Evolutionary conservation across 2,113 vertebrate genomes (phyloP).

Genomic region (Neogobius melanostomus): DNA sequence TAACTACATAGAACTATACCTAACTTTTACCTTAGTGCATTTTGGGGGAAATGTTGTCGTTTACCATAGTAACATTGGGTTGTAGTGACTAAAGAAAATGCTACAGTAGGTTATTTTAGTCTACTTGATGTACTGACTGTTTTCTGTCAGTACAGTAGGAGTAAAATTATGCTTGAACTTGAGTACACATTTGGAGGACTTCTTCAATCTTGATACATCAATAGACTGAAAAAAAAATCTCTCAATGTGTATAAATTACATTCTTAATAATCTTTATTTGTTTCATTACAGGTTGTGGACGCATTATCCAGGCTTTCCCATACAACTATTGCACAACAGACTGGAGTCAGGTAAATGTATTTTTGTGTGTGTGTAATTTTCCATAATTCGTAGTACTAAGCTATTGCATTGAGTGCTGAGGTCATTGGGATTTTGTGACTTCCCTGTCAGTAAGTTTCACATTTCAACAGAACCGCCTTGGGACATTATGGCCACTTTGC

Average conservation of each 20-base stretch:
- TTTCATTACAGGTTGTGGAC: slow-evolving; percentile 88
- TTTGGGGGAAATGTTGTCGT: no score
- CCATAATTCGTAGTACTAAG: no score
- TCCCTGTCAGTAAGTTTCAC: not conserved
- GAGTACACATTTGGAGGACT: not conserved
- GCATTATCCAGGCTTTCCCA: slow-evolving; percentile 91
- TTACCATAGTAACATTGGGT: no score
- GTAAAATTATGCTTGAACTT: not conserved
- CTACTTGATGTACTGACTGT: no score
- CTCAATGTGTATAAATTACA: not conserved
- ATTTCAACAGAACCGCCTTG: not conserved
- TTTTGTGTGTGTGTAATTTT: not conserved
- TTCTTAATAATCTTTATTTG: slow-evolving; percentile 12
- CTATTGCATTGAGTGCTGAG: not conserved
- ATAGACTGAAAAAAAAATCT: no score
- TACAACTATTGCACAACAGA: slow-evolving; percentile 80
- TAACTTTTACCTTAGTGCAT: no score
- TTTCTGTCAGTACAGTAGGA: no score
- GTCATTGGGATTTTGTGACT: not conserved
- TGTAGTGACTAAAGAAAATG: no score
- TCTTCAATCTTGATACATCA: not conserved
- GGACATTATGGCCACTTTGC: not conserved
- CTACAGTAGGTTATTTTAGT: no score
- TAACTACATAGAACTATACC: no score
- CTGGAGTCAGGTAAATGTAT: slow-evolving; percentile 85